phyloP scores from a whole-genome alignment of 1,140 invertebrate genomes.

The Eufriesea mexicana region DNA sequence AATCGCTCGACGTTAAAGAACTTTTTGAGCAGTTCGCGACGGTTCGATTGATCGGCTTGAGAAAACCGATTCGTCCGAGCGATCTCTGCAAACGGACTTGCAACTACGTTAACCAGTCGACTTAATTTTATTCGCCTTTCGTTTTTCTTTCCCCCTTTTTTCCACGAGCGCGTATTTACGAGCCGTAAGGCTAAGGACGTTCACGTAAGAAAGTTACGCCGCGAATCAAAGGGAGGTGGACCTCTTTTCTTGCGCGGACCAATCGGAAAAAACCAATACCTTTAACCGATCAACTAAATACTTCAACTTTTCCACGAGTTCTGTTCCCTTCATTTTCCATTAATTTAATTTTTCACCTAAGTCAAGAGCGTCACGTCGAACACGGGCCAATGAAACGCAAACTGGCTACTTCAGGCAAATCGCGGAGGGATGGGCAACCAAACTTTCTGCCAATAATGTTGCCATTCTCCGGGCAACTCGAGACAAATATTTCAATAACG shows the following conservation, averaged over 20 bases:
- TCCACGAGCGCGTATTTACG: not conserved
- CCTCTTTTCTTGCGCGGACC: not conserved
- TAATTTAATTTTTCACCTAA: slow-evolving; percentile 26
- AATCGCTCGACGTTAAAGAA: not conserved
- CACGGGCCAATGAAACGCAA: not conserved
- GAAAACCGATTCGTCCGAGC: not conserved
- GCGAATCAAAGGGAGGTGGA: not conserved
- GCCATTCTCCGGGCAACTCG: not conserved
- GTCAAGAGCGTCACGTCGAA: not conserved
- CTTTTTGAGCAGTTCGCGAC: not conserved
- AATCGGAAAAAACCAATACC: slow-evolving; percentile 32
- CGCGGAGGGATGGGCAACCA: not conserved
- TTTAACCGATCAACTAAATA: slow-evolving; percentile 24
- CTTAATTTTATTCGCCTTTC: not conserved
- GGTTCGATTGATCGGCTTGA: not conserved
- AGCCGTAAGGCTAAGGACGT: not conserved
- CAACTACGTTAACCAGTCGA: not conserved
- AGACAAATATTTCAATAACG: not conserved
- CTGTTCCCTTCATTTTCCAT: slow-evolving; percentile 24
- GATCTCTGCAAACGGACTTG: not conserved
- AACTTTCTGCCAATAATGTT: not conserved
- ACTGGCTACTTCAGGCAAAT: not conserved
- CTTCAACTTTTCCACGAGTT: slow-evolving; percentile 26
- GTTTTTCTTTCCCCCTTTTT: not conserved
- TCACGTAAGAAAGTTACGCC: slow-evolving; percentile 2